Percentiles rank a stretch among this genome's conserved stretches.
phyloP scores from a whole-genome alignment of 1,140 invertebrate species.

The Gonatopus flavifemur region DNA sequence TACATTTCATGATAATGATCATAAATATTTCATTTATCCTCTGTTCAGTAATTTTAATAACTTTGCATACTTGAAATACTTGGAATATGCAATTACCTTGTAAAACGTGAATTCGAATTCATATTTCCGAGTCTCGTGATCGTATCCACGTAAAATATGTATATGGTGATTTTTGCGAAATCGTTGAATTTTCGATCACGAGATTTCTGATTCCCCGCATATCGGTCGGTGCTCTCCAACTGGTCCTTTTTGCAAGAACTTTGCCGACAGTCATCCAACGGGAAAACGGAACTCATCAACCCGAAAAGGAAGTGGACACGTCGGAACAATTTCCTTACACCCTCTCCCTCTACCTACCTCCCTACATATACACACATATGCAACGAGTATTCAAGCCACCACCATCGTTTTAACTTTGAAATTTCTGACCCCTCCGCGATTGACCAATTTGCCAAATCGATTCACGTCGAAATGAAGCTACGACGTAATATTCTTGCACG shows the following conservation, averaged over 20 bases:
- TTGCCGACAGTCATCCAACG: conserved; percentile 11
- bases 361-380: too few relatives aligned
- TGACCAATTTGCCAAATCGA: conserved; percentile 56
- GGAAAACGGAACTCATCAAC: conserved; percentile 56
- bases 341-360: conserved; percentile 39
- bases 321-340: conserved; percentile 59
- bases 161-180: neutral
- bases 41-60: too few relatives aligned
- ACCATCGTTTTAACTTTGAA: conserved; percentile 18
- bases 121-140: too few relatives aligned
- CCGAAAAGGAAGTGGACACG: conserved; percentile 56
- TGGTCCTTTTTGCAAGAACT: conserved; percentile 19
- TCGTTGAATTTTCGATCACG: neutral
- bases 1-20: too few relatives aligned
- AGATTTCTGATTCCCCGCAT: neutral
- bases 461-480: conserved; percentile 48
- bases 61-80: too few relatives aligned
- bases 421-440: conserved; percentile 50
- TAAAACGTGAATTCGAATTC: too few relatives aligned
- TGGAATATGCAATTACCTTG: too few relatives aligned
- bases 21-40: too few relatives aligned
- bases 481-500: conserved; percentile 25
- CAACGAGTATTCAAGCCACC: too few relatives aligned
- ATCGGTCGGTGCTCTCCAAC: neutral
- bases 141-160: too few relatives aligned